Conservation (phyloP, 2,888 invertebrate species). For the Crematogaster levior region DNA sequence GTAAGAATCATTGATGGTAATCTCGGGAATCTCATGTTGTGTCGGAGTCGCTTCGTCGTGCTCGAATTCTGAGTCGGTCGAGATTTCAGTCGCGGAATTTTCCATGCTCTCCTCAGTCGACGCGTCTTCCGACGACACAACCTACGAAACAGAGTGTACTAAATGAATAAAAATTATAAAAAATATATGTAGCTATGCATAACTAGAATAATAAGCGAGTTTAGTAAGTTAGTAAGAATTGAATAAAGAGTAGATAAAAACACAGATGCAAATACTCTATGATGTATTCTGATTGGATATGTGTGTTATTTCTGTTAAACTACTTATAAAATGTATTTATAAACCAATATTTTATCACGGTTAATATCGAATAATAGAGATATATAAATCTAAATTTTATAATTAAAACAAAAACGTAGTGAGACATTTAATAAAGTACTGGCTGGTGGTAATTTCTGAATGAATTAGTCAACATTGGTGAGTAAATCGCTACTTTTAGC, state of each 20-base stretch:
- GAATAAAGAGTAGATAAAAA: background rate
- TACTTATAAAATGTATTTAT: background rate
- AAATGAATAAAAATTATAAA: constrained; percentile 39
- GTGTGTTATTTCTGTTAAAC: constrained; percentile 23
- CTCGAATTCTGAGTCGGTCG: constrained; percentile 97
- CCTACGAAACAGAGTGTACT: constrained; percentile 85
- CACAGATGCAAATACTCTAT: background rate
- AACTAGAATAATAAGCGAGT: background rate
- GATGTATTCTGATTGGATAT: background rate
- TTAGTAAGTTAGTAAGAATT: constrained; percentile 8
- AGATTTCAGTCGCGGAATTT: constrained; percentile 96
- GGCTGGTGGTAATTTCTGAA: constrained; percentile 74
- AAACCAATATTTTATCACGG: background rate
- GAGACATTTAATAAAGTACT: constrained; percentile 74
- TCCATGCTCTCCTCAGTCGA: constrained; percentile 90
- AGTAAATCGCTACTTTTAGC: constrained; percentile 67
- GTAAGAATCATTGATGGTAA: constrained; percentile 90
- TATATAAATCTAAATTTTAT: background rate
- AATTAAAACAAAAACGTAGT: constrained; percentile 54
- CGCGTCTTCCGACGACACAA: constrained; percentile 89
- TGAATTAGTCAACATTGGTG: constrained; percentile 66
- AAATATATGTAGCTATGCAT: no score
- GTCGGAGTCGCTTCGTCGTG: constrained; percentile 91
- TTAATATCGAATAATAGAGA: background rate
- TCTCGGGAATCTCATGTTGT: constrained; percentile 91